A percentile compares a stretch with the other conserved stretches of the same genome.
Conservation (phyloP, 2,797 vertebrate species). For the Paguma larvata region DNA sequence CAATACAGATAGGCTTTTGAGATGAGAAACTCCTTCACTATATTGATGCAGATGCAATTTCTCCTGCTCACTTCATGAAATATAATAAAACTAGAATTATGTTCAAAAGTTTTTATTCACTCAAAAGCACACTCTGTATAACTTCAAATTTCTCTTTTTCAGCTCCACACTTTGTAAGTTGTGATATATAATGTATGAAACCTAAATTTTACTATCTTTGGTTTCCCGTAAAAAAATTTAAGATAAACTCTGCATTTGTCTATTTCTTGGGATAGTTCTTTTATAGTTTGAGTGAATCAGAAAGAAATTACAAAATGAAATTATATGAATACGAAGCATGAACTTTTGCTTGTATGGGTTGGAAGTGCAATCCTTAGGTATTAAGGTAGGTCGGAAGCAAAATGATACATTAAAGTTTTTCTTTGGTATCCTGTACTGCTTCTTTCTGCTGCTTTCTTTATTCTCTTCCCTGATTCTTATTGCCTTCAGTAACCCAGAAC, state of each 20-base stretch:
- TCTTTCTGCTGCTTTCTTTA: background rate
- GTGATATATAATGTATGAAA: constrained; percentile 13
- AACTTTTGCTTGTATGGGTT: background rate
- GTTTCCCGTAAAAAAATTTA: background rate
- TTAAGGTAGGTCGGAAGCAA: background rate
- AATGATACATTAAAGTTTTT: background rate
- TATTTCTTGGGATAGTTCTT: constrained; percentile 5
- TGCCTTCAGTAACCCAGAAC: background rate
- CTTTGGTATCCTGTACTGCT: background rate
- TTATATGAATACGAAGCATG: background rate
- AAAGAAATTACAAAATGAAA: background rate
- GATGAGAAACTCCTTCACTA: constrained; percentile 76
- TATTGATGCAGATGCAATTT: constrained; percentile 5
- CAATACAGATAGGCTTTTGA: constrained; percentile 79
- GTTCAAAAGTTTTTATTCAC: constrained; percentile 44
- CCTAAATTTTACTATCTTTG: constrained; percentile 21
- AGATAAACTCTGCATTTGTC: background rate
- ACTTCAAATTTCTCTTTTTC: constrained; percentile 1
- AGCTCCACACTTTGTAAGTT: background rate
- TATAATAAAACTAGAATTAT: constrained; percentile 65
- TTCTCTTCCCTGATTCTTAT: background rate
- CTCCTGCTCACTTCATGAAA: constrained; percentile 51
- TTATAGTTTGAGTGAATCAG: background rate
- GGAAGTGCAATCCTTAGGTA: background rate
- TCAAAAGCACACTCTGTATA: constrained; percentile 18